These are phyloP conservation scores for Thecophora atra DNA, from an alignment of 2,888 invertebrate genomes.

Conservation along the genomic window DNA sequence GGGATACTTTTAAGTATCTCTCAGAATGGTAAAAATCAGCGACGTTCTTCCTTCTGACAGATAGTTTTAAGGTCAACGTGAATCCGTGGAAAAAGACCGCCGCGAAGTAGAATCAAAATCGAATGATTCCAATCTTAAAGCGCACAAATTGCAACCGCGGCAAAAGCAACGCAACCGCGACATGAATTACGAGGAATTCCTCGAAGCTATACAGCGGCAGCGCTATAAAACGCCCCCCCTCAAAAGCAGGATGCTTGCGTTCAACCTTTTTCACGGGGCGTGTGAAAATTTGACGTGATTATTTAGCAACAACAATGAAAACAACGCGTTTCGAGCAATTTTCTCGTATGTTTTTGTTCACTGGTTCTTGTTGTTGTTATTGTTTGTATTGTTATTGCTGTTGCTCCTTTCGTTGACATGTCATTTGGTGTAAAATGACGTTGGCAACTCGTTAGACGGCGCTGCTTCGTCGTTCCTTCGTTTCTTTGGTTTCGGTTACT, in stretches of 20 bases:
- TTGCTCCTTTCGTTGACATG: not conserved
- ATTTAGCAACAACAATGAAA: constrained; percentile 20
- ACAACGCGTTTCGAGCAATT: constrained; percentile 9
- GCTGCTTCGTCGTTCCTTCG: not conserved
- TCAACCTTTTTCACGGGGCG: constrained; percentile 19
- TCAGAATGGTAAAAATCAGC: too few relatives aligned
- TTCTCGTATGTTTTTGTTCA: constrained; percentile 5
- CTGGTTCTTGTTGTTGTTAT: not conserved
- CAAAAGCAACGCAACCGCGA: constrained; percentile 18
- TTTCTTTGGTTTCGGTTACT: constrained; percentile 6
- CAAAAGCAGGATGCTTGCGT: not conserved
- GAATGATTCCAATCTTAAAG: not conserved
- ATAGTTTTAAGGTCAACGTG: too few relatives aligned
- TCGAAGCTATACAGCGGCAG: not conserved
- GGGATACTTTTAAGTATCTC: too few relatives aligned
- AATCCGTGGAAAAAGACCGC: too few relatives aligned
- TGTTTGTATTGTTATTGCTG: constrained; percentile 6
- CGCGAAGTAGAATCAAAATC: too few relatives aligned
- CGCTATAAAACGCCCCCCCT: not conserved
- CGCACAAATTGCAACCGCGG: constrained; percentile 27
- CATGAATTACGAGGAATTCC: constrained; percentile 35
- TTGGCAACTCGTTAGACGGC: constrained; percentile 1
- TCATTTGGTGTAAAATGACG: not conserved
- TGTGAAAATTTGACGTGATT: constrained; percentile 33
- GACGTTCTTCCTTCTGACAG: too few relatives aligned